Conservation (phyloP, 2,888 invertebrate species). For the Nebria salina region DNA sequence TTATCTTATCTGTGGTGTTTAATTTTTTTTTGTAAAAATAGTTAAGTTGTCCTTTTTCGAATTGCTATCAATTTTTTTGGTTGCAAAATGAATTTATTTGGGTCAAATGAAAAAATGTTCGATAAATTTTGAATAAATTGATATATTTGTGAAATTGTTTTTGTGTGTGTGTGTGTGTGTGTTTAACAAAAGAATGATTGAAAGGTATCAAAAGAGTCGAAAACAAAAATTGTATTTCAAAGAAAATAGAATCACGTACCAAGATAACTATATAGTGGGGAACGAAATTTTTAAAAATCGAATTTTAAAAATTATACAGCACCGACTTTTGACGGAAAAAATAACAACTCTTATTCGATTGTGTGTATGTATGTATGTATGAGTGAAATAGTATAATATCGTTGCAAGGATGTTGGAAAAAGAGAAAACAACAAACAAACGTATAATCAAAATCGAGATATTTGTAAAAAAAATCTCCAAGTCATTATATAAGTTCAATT, state of each 20-base stretch:
- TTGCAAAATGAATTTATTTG: not conserved
- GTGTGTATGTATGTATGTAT: conserved; percentile 8
- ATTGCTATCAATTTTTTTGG: not conserved
- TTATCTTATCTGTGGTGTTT: not conserved
- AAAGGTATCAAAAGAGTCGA: conserved; percentile 3
- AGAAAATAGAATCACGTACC: conserved; percentile 44
- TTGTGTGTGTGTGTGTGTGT: too few species aligned
- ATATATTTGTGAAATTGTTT: too few species aligned
- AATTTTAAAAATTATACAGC: conserved; percentile 45
- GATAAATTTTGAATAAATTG: not conserved
- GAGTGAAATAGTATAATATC: conserved; percentile 21
- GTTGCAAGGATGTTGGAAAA: conserved; percentile 6
- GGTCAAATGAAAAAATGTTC: not conserved
- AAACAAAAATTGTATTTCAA: conserved; percentile 34
- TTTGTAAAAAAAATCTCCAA: conserved; percentile 37
- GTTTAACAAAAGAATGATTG: not conserved
- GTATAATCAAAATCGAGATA: conserved; percentile 41
- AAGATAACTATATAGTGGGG: conserved; percentile 35
- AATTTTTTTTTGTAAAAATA: not conserved
- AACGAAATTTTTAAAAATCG: conserved; percentile 41
- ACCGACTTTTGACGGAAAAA: conserved; percentile 21
- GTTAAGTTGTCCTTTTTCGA: not conserved
- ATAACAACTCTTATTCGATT: conserved; percentile 10
- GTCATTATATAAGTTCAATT: conserved; percentile 33
- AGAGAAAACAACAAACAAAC: conserved; percentile 28